These are phyloP conservation scores for Ellobium chinense DNA, from an alignment of 2,888 invertebrate genomes.

Conservation along the genomic window DNA sequence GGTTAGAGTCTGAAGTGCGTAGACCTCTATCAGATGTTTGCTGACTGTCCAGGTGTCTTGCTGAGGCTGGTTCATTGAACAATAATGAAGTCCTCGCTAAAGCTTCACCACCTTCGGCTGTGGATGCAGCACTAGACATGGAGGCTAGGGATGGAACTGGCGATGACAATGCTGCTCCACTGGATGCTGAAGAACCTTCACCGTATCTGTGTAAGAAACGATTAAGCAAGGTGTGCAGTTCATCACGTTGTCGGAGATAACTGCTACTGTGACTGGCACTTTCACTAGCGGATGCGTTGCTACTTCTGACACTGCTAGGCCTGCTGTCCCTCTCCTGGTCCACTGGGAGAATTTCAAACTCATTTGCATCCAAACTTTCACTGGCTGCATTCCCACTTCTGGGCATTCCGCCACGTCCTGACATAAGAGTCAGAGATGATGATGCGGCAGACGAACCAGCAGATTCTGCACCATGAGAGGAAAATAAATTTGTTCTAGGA, in stretches of 20 bases:
- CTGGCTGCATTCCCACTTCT: slow-evolving; percentile 1
- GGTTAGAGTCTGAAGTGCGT: background rate
- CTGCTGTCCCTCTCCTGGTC: slow-evolving; percentile 12
- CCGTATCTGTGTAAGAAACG: background rate
- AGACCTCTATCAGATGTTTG: background rate
- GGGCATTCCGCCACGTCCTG: too few relatives aligned
- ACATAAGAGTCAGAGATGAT: background rate
- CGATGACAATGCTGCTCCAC: slow-evolving; percentile 1
- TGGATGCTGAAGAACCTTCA: slow-evolving; percentile 15
- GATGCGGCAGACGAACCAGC: background rate
- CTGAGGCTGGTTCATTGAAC: background rate
- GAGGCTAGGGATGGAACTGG: background rate
- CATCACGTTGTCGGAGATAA: slow-evolving; percentile 11
- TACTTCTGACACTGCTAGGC: background rate
- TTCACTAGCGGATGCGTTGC: background rate
- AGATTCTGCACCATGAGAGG: background rate
- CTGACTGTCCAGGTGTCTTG: background rate
- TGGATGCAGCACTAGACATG: slow-evolving; percentile 22
- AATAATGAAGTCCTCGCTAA: background rate
- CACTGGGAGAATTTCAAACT: slow-evolving; percentile 44
- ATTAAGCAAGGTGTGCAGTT: slow-evolving; percentile 10
- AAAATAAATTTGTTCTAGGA: slow-evolving; percentile 25
- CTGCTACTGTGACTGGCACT: background rate
- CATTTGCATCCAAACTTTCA: slow-evolving; percentile 33
- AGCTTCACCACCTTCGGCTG: background rate